These are phyloP conservation scores for Coecobrya sp. DNA, from an alignment of 2,888 invertebrate species.

Conservation along the genomic window DNA sequence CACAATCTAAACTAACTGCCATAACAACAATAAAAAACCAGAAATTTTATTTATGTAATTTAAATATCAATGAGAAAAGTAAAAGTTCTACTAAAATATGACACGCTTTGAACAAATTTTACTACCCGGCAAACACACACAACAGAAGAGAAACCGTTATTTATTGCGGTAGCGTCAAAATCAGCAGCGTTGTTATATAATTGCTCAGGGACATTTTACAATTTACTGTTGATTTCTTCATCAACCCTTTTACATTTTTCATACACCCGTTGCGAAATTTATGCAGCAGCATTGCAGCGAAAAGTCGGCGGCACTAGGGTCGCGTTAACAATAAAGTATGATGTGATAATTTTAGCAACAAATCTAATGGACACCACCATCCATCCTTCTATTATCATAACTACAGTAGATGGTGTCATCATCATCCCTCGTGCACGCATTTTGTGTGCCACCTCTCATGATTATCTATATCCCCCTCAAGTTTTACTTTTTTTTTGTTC, in stretches of 20 bases:
- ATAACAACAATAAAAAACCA: no score
- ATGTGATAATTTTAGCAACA: constrained; percentile 34
- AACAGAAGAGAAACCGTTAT: no score
- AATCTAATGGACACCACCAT: not conserved
- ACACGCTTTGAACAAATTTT: no score
- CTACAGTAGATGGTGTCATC: not conserved
- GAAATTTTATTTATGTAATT: no score
- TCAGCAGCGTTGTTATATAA: no score
- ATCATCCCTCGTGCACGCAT: not conserved
- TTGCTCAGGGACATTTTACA: no score
- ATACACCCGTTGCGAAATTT: constrained; percentile 10
- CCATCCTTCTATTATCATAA: not conserved
- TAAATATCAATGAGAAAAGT: no score
- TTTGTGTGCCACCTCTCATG: not conserved
- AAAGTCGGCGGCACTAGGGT: not conserved
- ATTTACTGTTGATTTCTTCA: not conserved
- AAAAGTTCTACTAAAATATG: no score
- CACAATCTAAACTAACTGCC: no score
- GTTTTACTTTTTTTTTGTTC: constrained; percentile 22
- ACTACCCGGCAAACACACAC: no score
- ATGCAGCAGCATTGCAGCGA: not conserved
- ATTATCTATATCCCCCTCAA: not conserved
- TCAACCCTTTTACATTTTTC: not conserved
- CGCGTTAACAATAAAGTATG: not conserved
- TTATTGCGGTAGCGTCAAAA: no score